Evolutionary conservation across 2,797 vertebrate species (phyloP), one percentile per base, ranked within the genome.

Genomic region (Crocodylus rhombifer): DNA sequence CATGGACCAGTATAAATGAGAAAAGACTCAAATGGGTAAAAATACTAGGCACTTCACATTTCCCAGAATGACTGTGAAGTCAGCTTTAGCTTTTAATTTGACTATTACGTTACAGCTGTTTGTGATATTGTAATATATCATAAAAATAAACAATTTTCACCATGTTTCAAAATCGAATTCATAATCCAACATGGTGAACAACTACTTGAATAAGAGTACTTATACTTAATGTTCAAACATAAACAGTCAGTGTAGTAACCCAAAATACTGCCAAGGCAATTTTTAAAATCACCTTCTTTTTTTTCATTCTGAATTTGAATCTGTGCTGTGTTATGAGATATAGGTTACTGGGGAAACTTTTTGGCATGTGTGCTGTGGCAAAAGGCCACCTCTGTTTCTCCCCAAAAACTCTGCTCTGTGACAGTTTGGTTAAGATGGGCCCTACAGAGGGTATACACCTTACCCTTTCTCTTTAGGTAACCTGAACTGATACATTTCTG

Each of bases 121-220:
- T 94, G 58, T 26, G 58, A 12, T 73, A 57, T 20, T 88, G n/a
- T 89, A 86, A 86, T 69, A 63, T 75, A 76, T 20, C 75, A 33
- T 36, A 69, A 90, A 51, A 57, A 3, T 36, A 77, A n/a, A 88
- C 77, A 36, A 73, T 20, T 92, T 84, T 91, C 76, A 77, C 36
- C 55, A 76, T 82, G 60, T 89, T 94, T 94, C 58, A 90, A 94
- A 95, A 62, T 63, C 77, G 58, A 82, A 67, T 80, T 81, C 84
- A 86, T 95, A 92, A 93, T 84, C 84, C 78, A 89, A 55, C 86
- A 77, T 88, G 86, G 80, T 18, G 69, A 93, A 94, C 69, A 14
- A 62, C 13, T 69, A 76, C 3, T 75, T 87, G 90, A 91, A 87
- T 73, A 92, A 94, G 83, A 86, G 71, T 36, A 30, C 33, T 86